Conservation (phyloP, 2,888 invertebrate species). For the Phania funesta region DNA sequence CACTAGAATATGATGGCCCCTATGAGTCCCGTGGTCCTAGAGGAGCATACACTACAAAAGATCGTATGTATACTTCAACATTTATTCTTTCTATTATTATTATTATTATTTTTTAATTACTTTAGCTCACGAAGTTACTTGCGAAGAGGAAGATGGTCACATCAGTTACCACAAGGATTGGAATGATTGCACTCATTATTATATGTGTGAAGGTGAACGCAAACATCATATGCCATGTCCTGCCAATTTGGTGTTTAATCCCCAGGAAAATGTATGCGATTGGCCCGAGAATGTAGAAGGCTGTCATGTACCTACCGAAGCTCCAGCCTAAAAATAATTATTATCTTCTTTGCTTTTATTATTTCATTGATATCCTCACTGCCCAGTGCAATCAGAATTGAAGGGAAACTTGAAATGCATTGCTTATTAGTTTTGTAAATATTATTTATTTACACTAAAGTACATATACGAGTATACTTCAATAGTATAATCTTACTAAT, state of each 20-base stretch:
- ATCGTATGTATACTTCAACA: constrained; percentile 86
- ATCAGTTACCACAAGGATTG: constrained; percentile 95
- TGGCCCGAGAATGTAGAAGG: constrained; percentile 97
- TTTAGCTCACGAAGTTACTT: constrained; percentile 91
- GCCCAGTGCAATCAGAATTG: constrained; percentile 36
- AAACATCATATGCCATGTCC: constrained; percentile 98
- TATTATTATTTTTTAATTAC: neutral
- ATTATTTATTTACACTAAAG: constrained; percentile 52
- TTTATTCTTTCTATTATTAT: neutral
- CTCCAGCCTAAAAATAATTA: constrained; percentile 80
- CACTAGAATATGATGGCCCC: constrained; percentile 91
- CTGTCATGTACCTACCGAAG: constrained; percentile 87
- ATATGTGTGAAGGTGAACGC: constrained; percentile 97
- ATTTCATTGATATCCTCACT: constrained; percentile 27
- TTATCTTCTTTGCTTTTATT: constrained; percentile 11
- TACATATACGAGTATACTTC: too few relatives aligned
- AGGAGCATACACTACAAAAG: constrained; percentile 92
- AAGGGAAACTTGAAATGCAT: constrained; percentile 21
- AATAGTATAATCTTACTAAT: neutral
- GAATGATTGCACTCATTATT: constrained; percentile 95
- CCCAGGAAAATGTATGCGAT: constrained; percentile 95
- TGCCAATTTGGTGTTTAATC: constrained; percentile 94
- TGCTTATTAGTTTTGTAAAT: constrained; percentile 44
- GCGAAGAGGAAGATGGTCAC: constrained; percentile 96
- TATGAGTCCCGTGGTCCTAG: constrained; percentile 86